Conservation (phyloP, 2,888 invertebrate species). For the Eulithis prunata region DNA sequence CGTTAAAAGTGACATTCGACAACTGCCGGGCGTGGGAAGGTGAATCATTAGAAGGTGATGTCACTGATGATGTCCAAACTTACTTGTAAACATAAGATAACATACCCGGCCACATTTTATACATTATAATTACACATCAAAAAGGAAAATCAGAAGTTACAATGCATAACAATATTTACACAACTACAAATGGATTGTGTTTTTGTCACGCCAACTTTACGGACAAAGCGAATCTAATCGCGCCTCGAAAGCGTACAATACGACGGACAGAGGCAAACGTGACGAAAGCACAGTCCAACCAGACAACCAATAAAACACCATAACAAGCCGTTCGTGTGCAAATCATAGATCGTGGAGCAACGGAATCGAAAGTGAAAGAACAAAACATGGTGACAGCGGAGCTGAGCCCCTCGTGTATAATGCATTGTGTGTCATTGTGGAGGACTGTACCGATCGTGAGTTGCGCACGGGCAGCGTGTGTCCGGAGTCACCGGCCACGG, state of each 20-base stretch:
- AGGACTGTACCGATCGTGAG: constrained; percentile 78
- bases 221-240: constrained; percentile 46
- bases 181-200: constrained; percentile 57
- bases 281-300: constrained; percentile 62
- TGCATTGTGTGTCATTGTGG: constrained; percentile 51
- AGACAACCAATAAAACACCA: constrained; percentile 59
- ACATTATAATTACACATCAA: constrained; percentile 24
- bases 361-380: constrained; percentile 62
- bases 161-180: constrained; percentile 51
- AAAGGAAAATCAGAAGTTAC: constrained; percentile 17
- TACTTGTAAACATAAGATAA: constrained; percentile 49
- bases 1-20: constrained; percentile 44
- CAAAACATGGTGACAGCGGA: constrained; percentile 47
- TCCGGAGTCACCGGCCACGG: constrained; percentile 69
- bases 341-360: constrained; percentile 77
- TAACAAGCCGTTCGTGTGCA: constrained; percentile 77
- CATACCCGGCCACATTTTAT: constrained; percentile 18
- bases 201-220: constrained; percentile 55
- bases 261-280: constrained; percentile 51
- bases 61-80: constrained; percentile 53
- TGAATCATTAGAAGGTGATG: constrained; percentile 59
- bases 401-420: constrained; percentile 54
- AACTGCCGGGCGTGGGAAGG: constrained; percentile 50
- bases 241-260: constrained; percentile 43
- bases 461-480: constrained; percentile 83